Evolutionary conservation across 1,140 invertebrate genomes (phyloP).

Genomic region (Rhynchophorus ferrugineus): DNA sequence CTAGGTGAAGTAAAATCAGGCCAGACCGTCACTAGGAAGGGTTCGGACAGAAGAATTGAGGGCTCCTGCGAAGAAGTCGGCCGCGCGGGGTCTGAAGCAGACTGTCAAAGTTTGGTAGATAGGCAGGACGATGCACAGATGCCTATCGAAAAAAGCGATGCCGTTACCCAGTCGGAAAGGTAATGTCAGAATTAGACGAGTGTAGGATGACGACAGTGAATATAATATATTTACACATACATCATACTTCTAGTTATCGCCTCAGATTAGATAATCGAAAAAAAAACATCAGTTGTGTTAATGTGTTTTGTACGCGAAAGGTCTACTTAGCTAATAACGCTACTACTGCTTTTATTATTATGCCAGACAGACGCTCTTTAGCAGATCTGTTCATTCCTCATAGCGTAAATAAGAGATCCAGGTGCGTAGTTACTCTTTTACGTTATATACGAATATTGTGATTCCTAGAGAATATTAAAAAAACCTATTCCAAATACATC

Average conservation of each 20-base stretch:
- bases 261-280: background rate
- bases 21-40: constrained; percentile 37
- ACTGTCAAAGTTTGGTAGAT: constrained; percentile 1
- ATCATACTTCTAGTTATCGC: background rate
- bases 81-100: background rate
- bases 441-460: no score
- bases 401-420: background rate
- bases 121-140: constrained; percentile 1
- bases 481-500: no score
- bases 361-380: background rate
- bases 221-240: background rate
- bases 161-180: constrained; percentile 27
- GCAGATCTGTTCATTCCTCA: background rate
- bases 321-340: background rate
- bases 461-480: no score
- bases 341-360: background rate
- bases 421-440: no score
- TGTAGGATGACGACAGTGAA: no score
- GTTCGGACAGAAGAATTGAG: constrained; percentile 37
- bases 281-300: background rate
- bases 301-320: background rate
- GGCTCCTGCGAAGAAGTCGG: constrained; percentile 34
- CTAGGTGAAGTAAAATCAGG: constrained; percentile 18
- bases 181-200: no score
- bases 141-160: constrained; percentile 21